These are phyloP conservation scores for Papilio machaon DNA, from an alignment of 1,140 invertebrate species.

Conservation along the genomic window DNA sequence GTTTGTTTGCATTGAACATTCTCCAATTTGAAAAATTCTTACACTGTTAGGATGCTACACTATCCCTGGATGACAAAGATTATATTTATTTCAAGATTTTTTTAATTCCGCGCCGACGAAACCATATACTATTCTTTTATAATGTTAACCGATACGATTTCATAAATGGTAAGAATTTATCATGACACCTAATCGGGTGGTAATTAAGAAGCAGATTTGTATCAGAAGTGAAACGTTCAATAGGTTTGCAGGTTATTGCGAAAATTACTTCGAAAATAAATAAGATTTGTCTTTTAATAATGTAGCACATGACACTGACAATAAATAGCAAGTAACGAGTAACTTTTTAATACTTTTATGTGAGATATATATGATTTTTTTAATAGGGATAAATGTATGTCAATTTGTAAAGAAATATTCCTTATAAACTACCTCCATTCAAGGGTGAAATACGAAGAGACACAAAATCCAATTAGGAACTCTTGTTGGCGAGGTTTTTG, in stretches of 20 bases:
- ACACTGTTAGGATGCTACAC: too few species aligned
- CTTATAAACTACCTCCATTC: slow-evolving; percentile 27
- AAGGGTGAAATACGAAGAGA: slow-evolving; percentile 27
- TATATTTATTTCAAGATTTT: too few species aligned
- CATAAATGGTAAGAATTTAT: slow-evolving; percentile 28
- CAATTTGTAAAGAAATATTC: slow-evolving; percentile 23
- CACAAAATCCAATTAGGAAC: slow-evolving; percentile 40
- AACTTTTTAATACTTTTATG: background rate
- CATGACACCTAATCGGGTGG: background rate
- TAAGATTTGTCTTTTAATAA: slow-evolving; percentile 1
- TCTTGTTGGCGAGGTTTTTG: slow-evolving; percentile 36
- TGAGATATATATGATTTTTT: background rate
- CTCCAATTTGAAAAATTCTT: too few species aligned
- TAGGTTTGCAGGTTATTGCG: background rate
- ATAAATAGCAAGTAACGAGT: background rate
- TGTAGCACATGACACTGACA: background rate
- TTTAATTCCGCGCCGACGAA: too few species aligned
- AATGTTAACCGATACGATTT: background rate
- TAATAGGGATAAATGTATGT: background rate
- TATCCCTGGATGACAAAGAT: too few species aligned
- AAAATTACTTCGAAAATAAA: background rate
- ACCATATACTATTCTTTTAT: background rate
- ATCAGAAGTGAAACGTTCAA: slow-evolving; percentile 2
- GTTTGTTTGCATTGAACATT: too few species aligned
- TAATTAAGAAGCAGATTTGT: slow-evolving; percentile 28